Conservation (phyloP, 2,888 invertebrate genomes). For the Brachyptera putata region DNA sequence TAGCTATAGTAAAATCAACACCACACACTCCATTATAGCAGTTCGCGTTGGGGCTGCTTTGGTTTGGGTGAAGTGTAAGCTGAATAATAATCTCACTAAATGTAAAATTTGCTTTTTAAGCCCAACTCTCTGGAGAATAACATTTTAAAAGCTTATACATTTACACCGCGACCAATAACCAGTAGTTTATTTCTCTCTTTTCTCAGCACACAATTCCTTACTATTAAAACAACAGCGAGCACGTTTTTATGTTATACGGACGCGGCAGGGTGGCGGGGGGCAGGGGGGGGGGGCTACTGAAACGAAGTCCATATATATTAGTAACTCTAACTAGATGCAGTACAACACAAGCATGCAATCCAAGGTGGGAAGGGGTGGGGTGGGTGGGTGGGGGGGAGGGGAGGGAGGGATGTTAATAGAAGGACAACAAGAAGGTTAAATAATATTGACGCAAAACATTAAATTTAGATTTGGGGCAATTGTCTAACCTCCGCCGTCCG, state of each 20-base stretch:
- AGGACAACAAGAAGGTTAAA: conserved; percentile 18
- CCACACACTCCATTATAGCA: conserved; percentile 23
- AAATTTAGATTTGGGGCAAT: conserved; percentile 24
- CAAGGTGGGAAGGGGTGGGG: too few species aligned
- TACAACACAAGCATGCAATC: too few species aligned
- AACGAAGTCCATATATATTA: too few species aligned
- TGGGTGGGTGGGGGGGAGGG: not conserved
- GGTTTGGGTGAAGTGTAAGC: conserved; percentile 22
- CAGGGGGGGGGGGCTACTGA: too few species aligned
- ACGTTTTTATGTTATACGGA: too few species aligned
- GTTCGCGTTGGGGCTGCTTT: conserved; percentile 13
- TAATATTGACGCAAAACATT: conserved; percentile 24
- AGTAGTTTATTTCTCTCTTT: not conserved
- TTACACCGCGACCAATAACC: conserved; percentile 26
- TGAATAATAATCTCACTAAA: conserved; percentile 27
- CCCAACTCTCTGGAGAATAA: conserved; percentile 29
- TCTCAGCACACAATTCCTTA: too few species aligned
- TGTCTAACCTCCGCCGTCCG: conserved; percentile 13
- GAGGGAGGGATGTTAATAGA: not conserved
- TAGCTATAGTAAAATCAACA: conserved; percentile 30
- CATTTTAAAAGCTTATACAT: conserved; percentile 29
- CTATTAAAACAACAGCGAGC: too few species aligned
- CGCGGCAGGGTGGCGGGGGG: too few species aligned
- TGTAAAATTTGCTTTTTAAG: conserved; percentile 29
- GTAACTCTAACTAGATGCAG: too few species aligned